Conservation (phyloP, 1,140 invertebrate species). For the Musca vetustissima region DNA sequence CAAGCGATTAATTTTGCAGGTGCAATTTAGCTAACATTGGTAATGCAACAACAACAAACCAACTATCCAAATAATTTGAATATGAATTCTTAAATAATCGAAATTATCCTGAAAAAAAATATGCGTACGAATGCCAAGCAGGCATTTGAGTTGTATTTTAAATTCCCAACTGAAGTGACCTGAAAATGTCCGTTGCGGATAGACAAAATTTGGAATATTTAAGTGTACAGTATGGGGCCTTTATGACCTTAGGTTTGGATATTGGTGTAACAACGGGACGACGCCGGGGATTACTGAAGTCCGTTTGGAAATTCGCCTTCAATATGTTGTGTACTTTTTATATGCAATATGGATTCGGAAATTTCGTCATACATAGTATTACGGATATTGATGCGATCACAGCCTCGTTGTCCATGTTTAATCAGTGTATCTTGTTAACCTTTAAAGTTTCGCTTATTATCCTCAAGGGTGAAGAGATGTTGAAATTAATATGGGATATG, state of each 20-base stretch:
- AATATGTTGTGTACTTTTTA: neutral
- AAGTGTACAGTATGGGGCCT: neutral
- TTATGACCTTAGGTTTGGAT: neutral
- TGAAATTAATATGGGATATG: conserved; percentile 2
- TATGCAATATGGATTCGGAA: conserved; percentile 3
- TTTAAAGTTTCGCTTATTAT: neutral
- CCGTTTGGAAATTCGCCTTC: neutral
- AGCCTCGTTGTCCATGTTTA: neutral
- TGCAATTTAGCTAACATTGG: no score
- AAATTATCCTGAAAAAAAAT: no score
- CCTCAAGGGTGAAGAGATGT: neutral
- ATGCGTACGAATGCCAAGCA: no score
- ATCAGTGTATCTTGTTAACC: neutral
- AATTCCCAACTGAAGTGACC: no score
- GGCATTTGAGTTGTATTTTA: no score
- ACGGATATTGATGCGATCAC: neutral
- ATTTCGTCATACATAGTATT: neutral
- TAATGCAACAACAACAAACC: no score
- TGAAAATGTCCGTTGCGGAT: no score
- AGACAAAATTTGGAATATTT: neutral
- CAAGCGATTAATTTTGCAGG: no score
- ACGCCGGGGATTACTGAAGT: neutral
- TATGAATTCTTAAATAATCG: no score
- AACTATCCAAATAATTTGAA: no score
- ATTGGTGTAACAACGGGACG: neutral